These are phyloP conservation scores for Pampus argenteus DNA, from an alignment of 2,797 vertebrate genomes.

Conservation along the genomic window DNA sequence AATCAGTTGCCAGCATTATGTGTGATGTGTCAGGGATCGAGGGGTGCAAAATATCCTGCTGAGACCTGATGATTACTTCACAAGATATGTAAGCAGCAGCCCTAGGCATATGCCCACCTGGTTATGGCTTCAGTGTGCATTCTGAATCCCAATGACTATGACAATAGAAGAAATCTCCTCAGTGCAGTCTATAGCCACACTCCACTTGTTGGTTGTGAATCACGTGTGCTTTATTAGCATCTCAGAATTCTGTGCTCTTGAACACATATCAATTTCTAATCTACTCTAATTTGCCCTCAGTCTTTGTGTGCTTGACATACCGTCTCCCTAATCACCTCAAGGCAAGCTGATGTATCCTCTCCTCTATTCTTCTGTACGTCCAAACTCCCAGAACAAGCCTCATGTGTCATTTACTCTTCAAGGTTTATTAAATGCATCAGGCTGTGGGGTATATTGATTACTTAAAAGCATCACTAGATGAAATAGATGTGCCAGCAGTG, in stretches of 20 bases:
- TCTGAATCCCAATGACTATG: constrained; percentile 52
- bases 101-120: constrained; percentile 53
- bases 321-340: constrained; percentile 19
- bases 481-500: constrained; percentile 71
- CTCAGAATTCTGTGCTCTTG: background rate
- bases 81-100: constrained; percentile 65
- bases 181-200: background rate
- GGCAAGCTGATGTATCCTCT: constrained; percentile 31
- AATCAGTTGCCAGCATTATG: constrained; percentile 46
- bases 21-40: constrained; percentile 56
- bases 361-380: constrained; percentile 9
- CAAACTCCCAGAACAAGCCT: constrained; percentile 51
- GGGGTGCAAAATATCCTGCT: constrained; percentile 58
- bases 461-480: constrained; percentile 70
- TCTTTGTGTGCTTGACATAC: background rate
- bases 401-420: constrained; percentile 67
- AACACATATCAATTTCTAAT: background rate
- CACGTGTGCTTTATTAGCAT: constrained; percentile 15
- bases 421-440: constrained; percentile 66
- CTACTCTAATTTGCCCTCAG: constrained; percentile 12
- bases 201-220: constrained; percentile 38
- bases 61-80: constrained; percentile 64
- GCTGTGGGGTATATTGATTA: constrained; percentile 75
- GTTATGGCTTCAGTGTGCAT: constrained; percentile 42
- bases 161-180: constrained; percentile 38